Conservation (phyloP, 2,797 vertebrate species). For the Falco berigora region DNA sequence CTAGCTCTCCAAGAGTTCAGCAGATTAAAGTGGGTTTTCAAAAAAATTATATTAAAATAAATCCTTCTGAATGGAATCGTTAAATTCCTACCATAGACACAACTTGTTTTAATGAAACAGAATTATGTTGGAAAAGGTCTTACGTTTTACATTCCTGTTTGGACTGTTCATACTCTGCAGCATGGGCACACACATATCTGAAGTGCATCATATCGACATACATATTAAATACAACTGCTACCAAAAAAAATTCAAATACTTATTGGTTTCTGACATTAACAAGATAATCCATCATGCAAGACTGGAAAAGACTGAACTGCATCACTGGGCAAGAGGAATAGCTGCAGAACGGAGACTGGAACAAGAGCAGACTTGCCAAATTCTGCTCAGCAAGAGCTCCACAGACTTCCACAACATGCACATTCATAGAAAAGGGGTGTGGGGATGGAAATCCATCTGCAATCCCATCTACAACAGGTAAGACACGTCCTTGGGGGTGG, state of each 20-base stretch:
- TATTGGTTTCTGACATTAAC: neutral
- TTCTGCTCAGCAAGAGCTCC: neutral
- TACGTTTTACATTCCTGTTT: neutral
- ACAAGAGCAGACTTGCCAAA: neutral
- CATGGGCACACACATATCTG: neutral
- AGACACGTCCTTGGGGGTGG: no score
- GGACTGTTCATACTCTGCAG: neutral
- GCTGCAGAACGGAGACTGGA: neutral
- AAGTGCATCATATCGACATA: neutral
- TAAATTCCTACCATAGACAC: neutral
- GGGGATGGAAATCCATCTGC: neutral
- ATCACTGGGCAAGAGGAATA: neutral
- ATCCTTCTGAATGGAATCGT: neutral
- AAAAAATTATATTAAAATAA: neutral
- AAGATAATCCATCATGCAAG: neutral
- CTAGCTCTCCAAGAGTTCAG: neutral
- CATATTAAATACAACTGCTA: neutral
- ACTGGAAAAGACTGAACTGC: neutral
- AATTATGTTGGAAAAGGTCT: neutral
- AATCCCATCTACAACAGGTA: neutral
- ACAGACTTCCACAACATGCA: neutral
- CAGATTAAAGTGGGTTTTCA: neutral
- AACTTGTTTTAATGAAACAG: neutral
- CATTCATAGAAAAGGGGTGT: neutral
- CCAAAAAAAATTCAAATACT: neutral